Evolutionary conservation across 2,797 vertebrate species (phyloP), one percentile per base, ranked within the genome.

Genomic region (Lacerta agilis): DNA sequence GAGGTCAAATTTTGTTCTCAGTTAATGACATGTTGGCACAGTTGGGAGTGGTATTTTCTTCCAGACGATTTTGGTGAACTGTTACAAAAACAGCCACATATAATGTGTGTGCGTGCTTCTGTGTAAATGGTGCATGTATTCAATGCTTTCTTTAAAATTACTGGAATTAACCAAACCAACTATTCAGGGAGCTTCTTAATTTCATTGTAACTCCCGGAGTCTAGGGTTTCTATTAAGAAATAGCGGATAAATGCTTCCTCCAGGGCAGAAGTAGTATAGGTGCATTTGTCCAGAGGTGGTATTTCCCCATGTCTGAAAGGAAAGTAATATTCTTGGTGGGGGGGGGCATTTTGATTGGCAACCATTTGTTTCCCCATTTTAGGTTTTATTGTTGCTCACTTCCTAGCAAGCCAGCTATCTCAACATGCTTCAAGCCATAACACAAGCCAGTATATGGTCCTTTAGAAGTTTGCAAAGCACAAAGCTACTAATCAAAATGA

Each of bases 1-100:
- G 75, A 81, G 8, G 20, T 82, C 86, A 87, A 71, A 27, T 43
- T 88, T 90, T 86, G 18, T 38, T 13, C 2, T 79, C 17, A 38
- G 1, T 20, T 79, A 67, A 36, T 75, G 83, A 49, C 11, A 45
- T 11, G 9, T 11, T 67, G 61, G 41, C 69, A 79, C 79, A 77
- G 72, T 76, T 66, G 58, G 79, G 13, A 79, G 3, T 71, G 13
- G 82, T 80, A 23, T 83, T 81, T 23, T 36, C 8, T 78, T 93
- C 43, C 36, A 83, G 86, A 5, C 75, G 18, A 71, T 0, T 73
- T 73, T 88, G 36, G 38, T 61, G 72, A 79, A 27, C 15, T 18
- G 25, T 58, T 83, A 38, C 36, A 88, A 72, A 20, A 58, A 78
- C 49, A 83, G 75, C 10, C 36, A 69, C 27, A 36, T 29, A 66